Percentiles rank a stretch among this genome's conserved stretches.
phyloP scores from a whole-genome alignment of 2,797 vertebrate genomes.

The Gastrophryne carolinensis region DNA sequence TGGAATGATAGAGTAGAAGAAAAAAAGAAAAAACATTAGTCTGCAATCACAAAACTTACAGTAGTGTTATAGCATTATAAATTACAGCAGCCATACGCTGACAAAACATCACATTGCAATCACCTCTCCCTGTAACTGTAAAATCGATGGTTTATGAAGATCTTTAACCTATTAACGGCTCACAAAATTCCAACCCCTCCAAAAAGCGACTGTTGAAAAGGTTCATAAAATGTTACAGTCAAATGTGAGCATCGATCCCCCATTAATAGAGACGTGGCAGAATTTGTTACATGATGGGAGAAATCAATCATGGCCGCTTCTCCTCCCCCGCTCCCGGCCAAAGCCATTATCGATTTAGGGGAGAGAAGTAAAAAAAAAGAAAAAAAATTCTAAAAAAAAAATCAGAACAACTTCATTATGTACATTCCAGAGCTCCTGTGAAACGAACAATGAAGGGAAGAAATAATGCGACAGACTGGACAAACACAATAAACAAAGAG shows the following conservation, averaged over 20 bases:
- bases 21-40: too few relatives aligned
- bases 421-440: slow-evolving; percentile 26
- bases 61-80: too few relatives aligned
- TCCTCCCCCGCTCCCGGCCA: neutral
- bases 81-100: neutral
- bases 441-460: neutral
- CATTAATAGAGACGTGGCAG: slow-evolving; percentile 58
- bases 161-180: slow-evolving; percentile 11
- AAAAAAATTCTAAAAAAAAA: slow-evolving; percentile 39
- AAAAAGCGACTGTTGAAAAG: slow-evolving; percentile 32
- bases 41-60: too few relatives aligned
- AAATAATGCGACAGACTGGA: slow-evolving; percentile 2
- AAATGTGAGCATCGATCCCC: slow-evolving; percentile 60
- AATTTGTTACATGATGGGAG: slow-evolving; percentile 51
- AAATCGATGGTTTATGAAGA: slow-evolving; percentile 14
- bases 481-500: neutral
- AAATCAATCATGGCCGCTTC: slow-evolving; percentile 49
- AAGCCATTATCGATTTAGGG: slow-evolving; percentile 55
- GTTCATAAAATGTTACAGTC: slow-evolving; percentile 47
- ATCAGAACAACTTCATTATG: slow-evolving; percentile 52
- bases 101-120: neutral
- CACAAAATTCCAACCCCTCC: neutral
- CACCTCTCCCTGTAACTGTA: neutral
- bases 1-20: too few relatives aligned
- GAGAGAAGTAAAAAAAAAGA: slow-evolving; percentile 44